These are phyloP conservation scores for Campaea margaritaria DNA, from an alignment of 2,888 invertebrate species.

Conservation along the genomic window DNA sequence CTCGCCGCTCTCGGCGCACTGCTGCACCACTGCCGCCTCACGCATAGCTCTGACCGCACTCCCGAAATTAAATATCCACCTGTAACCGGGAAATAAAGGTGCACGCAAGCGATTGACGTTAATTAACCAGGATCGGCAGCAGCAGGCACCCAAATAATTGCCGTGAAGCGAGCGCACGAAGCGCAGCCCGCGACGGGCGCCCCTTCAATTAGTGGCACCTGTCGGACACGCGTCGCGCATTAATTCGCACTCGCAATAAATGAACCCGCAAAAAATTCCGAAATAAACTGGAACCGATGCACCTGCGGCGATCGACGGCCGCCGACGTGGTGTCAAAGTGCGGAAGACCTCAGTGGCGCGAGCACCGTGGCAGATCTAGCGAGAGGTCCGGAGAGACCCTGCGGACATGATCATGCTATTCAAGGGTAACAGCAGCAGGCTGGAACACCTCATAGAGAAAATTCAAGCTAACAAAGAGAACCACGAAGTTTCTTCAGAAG, in stretches of 20 bases:
- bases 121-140: constrained; percentile 67
- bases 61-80: constrained; percentile 48
- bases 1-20: constrained; percentile 66
- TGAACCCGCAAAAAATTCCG: constrained; percentile 73
- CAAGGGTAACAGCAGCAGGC: constrained; percentile 93
- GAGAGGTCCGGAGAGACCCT: constrained; percentile 28
- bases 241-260: constrained; percentile 79
- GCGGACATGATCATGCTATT: constrained; percentile 89
- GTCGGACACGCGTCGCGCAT: constrained; percentile 75
- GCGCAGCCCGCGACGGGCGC: constrained; percentile 68
- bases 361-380: constrained; percentile 33
- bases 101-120: constrained; percentile 62
- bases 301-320: constrained; percentile 72
- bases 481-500: constrained; percentile 82
- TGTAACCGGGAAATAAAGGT: constrained; percentile 62
- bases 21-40: constrained; percentile 47
- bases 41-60: constrained; percentile 27
- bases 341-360: constrained; percentile 43
- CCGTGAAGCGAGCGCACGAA: constrained; percentile 68
- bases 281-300: constrained; percentile 81
- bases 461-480: constrained; percentile 94
- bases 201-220: constrained; percentile 80
- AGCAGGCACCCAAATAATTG: constrained; percentile 79
- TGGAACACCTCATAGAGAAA: constrained; percentile 94
- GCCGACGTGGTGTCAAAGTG: constrained; percentile 45